Percentiles rank a stretch among this genome's conserved stretches.
Evolutionary conservation across 2,797 vertebrate genomes (phyloP).

Genomic region (Sphenodon punctatus): DNA sequence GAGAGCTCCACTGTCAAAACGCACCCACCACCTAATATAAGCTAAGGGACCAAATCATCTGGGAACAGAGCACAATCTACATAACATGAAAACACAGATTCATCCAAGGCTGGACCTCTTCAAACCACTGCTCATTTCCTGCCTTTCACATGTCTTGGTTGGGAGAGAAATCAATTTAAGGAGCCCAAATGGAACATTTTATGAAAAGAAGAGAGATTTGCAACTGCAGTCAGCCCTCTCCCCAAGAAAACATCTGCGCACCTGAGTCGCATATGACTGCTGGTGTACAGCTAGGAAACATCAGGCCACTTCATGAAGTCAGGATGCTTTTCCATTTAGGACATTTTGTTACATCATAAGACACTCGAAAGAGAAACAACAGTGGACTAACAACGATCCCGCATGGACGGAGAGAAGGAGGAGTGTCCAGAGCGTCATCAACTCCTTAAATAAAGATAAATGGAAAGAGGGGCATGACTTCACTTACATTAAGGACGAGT

Average conservation of each 20-base stretch:
- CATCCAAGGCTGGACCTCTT: background rate
- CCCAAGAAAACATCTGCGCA: no score
- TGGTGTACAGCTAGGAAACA: no score
- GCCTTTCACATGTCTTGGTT: background rate
- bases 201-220: background rate
- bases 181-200: background rate
- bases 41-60: background rate
- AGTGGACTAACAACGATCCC: no score
- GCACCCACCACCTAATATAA: background rate
- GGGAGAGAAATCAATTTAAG: conserved; percentile 2
- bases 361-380: no score
- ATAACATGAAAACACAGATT: conserved; percentile 28
- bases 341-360: no score
- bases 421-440: no score
- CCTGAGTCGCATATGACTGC: no score
- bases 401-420: no score
- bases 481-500: background rate
- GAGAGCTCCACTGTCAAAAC: background rate
- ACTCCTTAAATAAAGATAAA: background rate
- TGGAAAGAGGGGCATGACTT: background rate
- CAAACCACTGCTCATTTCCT: background rate
- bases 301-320: no score
- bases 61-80: background rate
- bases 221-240: background rate
- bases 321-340: no score